Conservation (phyloP, 2,888 invertebrate genomes). For the Argyresthia albistria region DNA sequence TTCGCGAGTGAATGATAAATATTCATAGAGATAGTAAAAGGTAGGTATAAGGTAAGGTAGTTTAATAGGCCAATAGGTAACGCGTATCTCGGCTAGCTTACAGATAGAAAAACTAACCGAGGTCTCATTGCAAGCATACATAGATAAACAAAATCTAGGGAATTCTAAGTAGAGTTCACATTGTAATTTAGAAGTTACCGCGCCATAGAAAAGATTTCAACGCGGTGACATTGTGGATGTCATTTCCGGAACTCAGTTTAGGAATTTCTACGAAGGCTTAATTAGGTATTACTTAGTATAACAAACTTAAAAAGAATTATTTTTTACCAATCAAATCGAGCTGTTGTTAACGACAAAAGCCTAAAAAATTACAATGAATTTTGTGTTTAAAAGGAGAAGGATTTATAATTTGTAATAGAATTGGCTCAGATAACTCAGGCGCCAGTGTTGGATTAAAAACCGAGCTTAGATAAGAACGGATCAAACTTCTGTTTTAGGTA, state of each 20-base stretch:
- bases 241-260: no score
- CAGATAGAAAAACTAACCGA: conserved; percentile 21
- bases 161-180: no score
- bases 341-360: no score
- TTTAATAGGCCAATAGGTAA: conserved; percentile 30
- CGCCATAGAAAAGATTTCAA: no score
- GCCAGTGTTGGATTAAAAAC: conserved; percentile 31
- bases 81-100: conserved; percentile 14
- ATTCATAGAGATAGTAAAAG: conserved; percentile 29
- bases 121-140: background rate
- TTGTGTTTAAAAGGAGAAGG: conserved; percentile 6
- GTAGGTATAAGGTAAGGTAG: no score
- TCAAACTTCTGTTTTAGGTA: background rate
- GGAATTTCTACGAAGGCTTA: no score
- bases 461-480: background rate
- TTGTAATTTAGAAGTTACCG: no score
- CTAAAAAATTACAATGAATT: background rate
- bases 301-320: no score
- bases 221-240: no score
- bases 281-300: no score
- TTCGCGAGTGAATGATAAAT: conserved; percentile 28
- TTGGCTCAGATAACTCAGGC: conserved; percentile 27
- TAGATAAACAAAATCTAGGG: no score
- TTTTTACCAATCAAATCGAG: no score
- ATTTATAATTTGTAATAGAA: conserved; percentile 28